Percentiles rank a stretch among this genome's conserved stretches.
Evolutionary conservation across 2,797 vertebrate species (phyloP).

Genomic region (Microtus californicus): DNA sequence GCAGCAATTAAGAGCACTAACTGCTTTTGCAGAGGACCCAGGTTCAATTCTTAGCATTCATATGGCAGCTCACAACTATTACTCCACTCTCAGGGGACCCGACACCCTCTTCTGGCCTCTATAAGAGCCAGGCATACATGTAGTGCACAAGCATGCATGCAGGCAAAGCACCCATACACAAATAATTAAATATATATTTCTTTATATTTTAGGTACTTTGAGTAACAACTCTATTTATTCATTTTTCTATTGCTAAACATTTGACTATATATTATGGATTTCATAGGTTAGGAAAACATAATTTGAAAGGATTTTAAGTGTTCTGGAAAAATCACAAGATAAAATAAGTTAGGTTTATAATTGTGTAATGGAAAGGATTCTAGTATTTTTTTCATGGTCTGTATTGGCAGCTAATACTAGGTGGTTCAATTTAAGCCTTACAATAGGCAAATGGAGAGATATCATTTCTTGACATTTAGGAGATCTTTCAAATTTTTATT

Average conservation of each 20-base stretch:
- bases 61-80: background rate
- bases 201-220: background rate
- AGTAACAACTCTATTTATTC: background rate
- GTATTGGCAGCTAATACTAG: background rate
- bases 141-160: too few species aligned
- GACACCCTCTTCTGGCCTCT: background rate
- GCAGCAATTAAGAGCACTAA: background rate
- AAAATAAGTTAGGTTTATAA: constrained; percentile 20
- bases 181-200: background rate
- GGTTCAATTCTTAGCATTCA: background rate
- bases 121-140: background rate
- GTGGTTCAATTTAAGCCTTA: background rate
- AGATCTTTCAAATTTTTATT: constrained; percentile 69
- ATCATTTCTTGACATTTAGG: constrained; percentile 55
- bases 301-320: background rate
- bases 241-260: constrained; percentile 23
- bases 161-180: background rate
- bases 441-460: background rate
- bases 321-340: background rate
- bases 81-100: background rate
- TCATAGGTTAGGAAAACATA: background rate
- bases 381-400: background rate
- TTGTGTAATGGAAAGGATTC: background rate
- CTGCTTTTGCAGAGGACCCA: background rate
- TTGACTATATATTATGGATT: background rate